Conservation (phyloP, 2,797 vertebrate species). For the Enteromius argenteus region DNA sequence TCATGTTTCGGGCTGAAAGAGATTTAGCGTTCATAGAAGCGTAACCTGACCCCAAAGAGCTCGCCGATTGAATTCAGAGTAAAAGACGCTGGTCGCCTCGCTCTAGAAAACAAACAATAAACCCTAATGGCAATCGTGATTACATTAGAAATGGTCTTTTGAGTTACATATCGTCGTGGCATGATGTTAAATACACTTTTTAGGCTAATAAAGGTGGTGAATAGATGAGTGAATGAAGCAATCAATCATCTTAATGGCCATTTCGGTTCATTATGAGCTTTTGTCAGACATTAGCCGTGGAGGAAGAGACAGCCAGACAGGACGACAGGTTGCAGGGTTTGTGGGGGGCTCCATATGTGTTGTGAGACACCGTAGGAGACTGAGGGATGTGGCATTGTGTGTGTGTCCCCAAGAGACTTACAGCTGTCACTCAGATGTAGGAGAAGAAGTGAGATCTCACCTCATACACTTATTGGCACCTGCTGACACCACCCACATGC, state of each 20-base stretch:
- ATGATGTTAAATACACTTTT: constrained; percentile 24
- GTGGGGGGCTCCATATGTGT: constrained; percentile 32
- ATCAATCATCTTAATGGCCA: constrained; percentile 38
- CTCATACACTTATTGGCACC: constrained; percentile 40
- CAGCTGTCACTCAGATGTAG: constrained; percentile 36
- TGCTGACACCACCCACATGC: constrained; percentile 31
- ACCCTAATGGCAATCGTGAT: constrained; percentile 9
- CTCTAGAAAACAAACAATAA: constrained; percentile 27
- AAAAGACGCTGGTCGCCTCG: not conserved
- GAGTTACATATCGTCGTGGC: constrained; percentile 4
- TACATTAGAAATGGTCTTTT: constrained; percentile 12
- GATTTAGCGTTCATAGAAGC: constrained; percentile 41
- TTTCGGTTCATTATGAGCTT: constrained; percentile 29
- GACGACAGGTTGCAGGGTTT: constrained; percentile 27
- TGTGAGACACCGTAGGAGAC: constrained; percentile 24
- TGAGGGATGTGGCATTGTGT: constrained; percentile 3
- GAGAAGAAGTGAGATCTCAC: constrained; percentile 51
- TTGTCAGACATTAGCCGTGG: constrained; percentile 5
- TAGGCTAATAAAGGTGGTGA: constrained; percentile 19
- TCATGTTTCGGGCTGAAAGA: constrained; percentile 42
- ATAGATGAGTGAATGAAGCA: constrained; percentile 31
- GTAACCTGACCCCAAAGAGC: constrained; percentile 32
- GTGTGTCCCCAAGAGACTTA: constrained; percentile 16
- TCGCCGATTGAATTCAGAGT: constrained; percentile 15
- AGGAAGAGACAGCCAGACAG: constrained; percentile 28